A percentile compares a stretch with the other conserved stretches of the same genome.
Conservation (phyloP, 2,113 vertebrate genomes). For the Myotis brandtii region DNA sequence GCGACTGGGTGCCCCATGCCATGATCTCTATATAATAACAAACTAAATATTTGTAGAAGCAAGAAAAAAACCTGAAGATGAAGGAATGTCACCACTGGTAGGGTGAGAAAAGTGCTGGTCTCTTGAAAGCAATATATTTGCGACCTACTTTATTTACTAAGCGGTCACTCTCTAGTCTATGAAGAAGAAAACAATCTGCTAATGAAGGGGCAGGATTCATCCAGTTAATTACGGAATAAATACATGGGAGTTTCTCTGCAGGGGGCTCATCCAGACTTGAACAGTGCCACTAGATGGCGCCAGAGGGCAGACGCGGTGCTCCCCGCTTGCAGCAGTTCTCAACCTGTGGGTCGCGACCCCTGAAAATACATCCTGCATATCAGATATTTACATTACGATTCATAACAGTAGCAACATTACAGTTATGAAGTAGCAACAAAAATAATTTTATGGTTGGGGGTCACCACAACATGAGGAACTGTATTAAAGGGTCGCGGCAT, state of each 20-base stretch:
- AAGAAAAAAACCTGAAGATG: constrained; percentile 44
- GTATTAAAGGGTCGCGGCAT: too few species aligned
- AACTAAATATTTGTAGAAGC: constrained; percentile 64
- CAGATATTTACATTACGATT: too few species aligned
- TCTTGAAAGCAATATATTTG: constrained; percentile 27
- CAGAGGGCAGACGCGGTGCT: constrained; percentile 71
- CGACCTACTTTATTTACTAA: not conserved
- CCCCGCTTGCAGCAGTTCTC: not conserved
- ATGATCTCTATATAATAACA: constrained; percentile 57
- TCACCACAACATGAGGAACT: too few species aligned
- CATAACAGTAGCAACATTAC: too few species aligned
- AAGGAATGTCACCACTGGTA: constrained; percentile 44
- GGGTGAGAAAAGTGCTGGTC: not conserved
- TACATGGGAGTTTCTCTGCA: not conserved
- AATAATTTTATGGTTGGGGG: too few species aligned
- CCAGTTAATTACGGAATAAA: not conserved
- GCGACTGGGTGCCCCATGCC: not conserved
- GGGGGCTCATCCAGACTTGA: not conserved
- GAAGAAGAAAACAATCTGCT: not conserved
- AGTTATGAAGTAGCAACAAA: too few species aligned
- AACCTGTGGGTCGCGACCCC: too few species aligned
- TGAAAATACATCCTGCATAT: too few species aligned
- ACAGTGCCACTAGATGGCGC: constrained; percentile 82
- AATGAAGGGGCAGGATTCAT: not conserved
- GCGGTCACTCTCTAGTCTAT: not conserved